These are phyloP conservation scores for Nemapogon koenigi DNA, from an alignment of 2,888 invertebrate genomes.

Conservation along the genomic window DNA sequence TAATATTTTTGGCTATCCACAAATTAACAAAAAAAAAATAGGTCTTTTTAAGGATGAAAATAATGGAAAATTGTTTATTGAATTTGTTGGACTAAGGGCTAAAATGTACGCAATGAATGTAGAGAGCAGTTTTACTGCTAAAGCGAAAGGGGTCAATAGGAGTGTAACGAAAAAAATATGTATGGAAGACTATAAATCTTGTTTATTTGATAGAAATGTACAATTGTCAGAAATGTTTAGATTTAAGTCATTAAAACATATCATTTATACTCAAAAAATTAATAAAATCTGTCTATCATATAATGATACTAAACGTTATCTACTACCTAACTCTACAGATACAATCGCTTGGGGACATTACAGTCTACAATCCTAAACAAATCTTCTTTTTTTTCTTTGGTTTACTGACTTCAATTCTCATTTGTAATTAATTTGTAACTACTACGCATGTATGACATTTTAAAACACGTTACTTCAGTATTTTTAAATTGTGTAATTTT, in stretches of 20 bases:
- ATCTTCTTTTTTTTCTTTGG: too few relatives aligned
- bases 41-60: constrained; percentile 23
- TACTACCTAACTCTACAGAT: too few relatives aligned
- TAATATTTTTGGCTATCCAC: constrained; percentile 22
- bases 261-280: too few relatives aligned
- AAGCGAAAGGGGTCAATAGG: constrained; percentile 20
- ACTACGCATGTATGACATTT: too few relatives aligned
- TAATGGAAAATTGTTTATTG: constrained; percentile 18
- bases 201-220: constrained; percentile 8
- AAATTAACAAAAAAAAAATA: constrained; percentile 21
- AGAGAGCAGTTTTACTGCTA: constrained; percentile 13
- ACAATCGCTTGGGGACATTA: too few relatives aligned
- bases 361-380: too few relatives aligned
- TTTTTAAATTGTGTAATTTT: too few relatives aligned
- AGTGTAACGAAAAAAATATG: constrained; percentile 15
- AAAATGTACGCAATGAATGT: constrained; percentile 22
- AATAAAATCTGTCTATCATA: too few relatives aligned
- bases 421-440: too few relatives aligned
- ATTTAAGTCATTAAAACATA: constrained; percentile 5
- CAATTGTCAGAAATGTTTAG: constrained; percentile 1
- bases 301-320: too few relatives aligned
- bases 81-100: constrained; percentile 22
- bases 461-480: too few relatives aligned
- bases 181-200: constrained; percentile 16
- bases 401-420: too few relatives aligned